A percentile compares a stretch with the other conserved stretches of the same genome.
phyloP scores from a whole-genome alignment of 1,140 invertebrate genomes.

The Drosophila miranda region DNA sequence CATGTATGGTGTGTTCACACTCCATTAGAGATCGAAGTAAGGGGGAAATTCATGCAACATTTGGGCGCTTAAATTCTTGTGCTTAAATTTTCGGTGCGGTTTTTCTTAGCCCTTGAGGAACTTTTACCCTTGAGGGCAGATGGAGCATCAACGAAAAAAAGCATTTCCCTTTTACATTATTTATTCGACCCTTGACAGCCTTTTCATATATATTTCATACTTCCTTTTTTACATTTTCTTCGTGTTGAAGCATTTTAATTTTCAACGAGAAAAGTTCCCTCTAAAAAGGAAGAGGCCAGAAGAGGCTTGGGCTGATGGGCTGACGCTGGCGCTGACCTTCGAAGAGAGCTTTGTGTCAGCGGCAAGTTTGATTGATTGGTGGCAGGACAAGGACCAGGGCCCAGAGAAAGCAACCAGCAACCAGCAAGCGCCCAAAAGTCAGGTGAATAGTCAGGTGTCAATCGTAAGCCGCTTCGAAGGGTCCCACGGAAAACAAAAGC shows the following conservation, averaged over 20 bases:
- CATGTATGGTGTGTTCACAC: conserved; percentile 21
- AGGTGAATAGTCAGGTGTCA: conserved; percentile 53
- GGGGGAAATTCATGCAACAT: conserved; percentile 11
- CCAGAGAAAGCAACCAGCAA: conserved; percentile 17
- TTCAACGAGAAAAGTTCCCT: conserved; percentile 15
- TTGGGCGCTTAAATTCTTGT: conserved; percentile 12
- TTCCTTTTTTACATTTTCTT: conserved; percentile 25
- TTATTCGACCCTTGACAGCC: conserved; percentile 52
- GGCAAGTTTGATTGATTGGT: conserved; percentile 42
- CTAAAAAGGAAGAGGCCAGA: not conserved
- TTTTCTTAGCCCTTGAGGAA: conserved; percentile 26
- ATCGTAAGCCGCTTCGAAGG: conserved; percentile 30
- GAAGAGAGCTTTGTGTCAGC: conserved; percentile 23
- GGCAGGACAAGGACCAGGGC: not conserved
- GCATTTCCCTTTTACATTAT: conserved; percentile 50
- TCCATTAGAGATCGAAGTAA: conserved; percentile 42
- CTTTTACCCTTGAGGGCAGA: conserved; percentile 22
- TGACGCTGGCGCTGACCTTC: too few species aligned
- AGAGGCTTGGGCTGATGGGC: not conserved
- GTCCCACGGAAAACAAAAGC: conserved; percentile 4
- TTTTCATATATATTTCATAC: conserved; percentile 53
- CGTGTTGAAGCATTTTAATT: conserved; percentile 50
- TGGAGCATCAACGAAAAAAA: conserved; percentile 19
- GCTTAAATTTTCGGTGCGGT: conserved; percentile 40
- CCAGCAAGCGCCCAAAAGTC: conserved; percentile 17